Evolutionary conservation across 2,888 invertebrate genomes (phyloP).

Genomic region (Athripsodes cinereus): DNA sequence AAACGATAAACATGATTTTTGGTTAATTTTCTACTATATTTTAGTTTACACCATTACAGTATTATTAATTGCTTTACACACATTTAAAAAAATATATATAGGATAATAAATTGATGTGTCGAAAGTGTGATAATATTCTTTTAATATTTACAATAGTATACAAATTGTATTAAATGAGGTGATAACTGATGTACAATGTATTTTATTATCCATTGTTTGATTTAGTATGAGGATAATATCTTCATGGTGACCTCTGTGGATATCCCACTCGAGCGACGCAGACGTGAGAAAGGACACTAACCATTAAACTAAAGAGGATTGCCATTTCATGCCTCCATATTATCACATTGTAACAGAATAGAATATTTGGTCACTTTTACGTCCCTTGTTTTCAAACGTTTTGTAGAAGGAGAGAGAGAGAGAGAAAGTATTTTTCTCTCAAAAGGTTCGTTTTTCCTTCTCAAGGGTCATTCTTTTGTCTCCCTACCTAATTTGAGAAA

Average conservation of each 20-base stretch:
- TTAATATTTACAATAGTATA: no score
- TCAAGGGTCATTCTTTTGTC: constrained; percentile 1
- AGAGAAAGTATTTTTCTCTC: background rate
- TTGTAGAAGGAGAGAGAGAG: background rate
- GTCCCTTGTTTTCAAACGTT: background rate
- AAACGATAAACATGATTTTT: no score
- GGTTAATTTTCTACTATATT: no score
- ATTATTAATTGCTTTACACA: no score
- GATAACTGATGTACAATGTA: no score
- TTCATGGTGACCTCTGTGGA: background rate
- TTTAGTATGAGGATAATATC: background rate
- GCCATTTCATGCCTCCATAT: background rate
- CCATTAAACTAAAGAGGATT: background rate
- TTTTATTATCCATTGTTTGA: background rate
- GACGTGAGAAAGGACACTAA: background rate
- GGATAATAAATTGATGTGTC: no score
- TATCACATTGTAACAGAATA: background rate
- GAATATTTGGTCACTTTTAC: background rate
- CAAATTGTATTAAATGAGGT: no score
- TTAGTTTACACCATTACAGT: no score
- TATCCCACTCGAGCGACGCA: background rate
- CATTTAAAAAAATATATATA: no score
- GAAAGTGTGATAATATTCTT: no score
- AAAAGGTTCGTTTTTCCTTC: background rate
- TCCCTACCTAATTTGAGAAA: background rate